Base-by-base conservation (phyloP, 2,888 invertebrate genomes). In the Gisinianus flammeolus region DNA sequence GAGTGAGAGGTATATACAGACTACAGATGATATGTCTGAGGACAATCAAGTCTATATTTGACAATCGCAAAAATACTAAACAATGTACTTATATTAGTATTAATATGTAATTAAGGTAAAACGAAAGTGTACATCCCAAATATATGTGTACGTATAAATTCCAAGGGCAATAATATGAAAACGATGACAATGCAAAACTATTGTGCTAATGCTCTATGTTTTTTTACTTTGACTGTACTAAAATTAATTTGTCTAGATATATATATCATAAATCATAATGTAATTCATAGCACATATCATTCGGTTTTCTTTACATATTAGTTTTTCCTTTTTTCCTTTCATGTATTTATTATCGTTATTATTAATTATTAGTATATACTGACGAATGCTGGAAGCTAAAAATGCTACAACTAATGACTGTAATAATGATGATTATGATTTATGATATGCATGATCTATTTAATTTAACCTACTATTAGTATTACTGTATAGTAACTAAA, bases 121-220 rank as follows among this genome's bases (percentile, higher is more conserved):
- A n/a, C n/a, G n/a, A n/a, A n/a, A n/a, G n/a, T n/a, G n/a, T n/a
- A n/a, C n/a, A n/a, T n/a, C n/a, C n/a, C n/a, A n/a, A n/a, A n/a
- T n/a, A n/a, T n/a, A n/a, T n/a, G n/a, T n/a, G n/a, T n/a, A n/a
- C n/a, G n/a, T n/a, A n/a, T n/a, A n/a, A n/a, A n/a, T n/a, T n/a
- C 22, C 22, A 62, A 22, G 62, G 73, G 73, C 73, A 73, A n/a
- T 73, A 73, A 73, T n/a, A n/a, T 73, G 73, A 35, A 73, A 58
- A 73, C 73, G 73, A 73, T 73, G 73, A 73, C 73, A 72, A 72
- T 72, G 3, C 1, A n/a, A 62, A 62, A 58, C 58, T 62, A n/a
- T 26, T 67, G 22, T 70, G 70, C 70, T 70, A 70, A 52, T 54
- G 70, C 70, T 54, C 26, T 69, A 31, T 54, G 28, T 54, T n/a